Evolutionary conservation across 2,797 vertebrate species (phyloP).

Genomic region (Tokudaia muenninki): DNA sequence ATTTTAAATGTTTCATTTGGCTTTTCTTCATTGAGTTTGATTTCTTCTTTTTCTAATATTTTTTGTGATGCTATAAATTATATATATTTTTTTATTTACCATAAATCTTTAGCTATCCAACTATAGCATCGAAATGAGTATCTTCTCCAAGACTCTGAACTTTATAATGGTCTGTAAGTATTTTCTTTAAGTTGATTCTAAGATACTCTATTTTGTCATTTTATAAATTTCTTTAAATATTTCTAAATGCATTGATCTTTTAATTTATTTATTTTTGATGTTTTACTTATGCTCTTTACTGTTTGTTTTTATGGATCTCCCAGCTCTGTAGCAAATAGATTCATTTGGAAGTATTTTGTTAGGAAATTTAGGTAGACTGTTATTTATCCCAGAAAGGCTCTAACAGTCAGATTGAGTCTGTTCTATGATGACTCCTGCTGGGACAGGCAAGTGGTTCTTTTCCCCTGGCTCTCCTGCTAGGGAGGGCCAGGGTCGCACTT

Average conservation of each 20-base stretch:
- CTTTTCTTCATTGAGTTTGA: neutral
- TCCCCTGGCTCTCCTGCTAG: neutral
- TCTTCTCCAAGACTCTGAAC: neutral
- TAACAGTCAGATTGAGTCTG: neutral
- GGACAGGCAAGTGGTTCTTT: neutral
- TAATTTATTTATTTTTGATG: neutral
- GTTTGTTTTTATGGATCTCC: neutral
- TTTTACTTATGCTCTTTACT: neutral
- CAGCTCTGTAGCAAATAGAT: neutral
- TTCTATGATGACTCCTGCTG: neutral
- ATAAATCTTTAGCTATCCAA: neutral
- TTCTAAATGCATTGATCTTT: neutral
- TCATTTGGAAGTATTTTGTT: neutral
- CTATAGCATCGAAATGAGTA: neutral
- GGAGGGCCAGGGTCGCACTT: too few species aligned
- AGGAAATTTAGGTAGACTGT: neutral
- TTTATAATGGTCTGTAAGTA: neutral
- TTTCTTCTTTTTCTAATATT: neutral
- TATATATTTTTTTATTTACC: neutral
- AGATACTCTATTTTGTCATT: neutral
- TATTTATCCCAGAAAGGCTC: constrained; percentile 32
- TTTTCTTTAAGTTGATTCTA: neutral
- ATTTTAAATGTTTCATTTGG: neutral
- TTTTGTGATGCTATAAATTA: neutral
- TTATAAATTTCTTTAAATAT: neutral